A percentile compares a stretch with the other conserved stretches of the same genome.
Evolutionary conservation across 92 coral and sea anemone species (phyloP).

Genomic region (Zoanthus gigantus): DNA sequence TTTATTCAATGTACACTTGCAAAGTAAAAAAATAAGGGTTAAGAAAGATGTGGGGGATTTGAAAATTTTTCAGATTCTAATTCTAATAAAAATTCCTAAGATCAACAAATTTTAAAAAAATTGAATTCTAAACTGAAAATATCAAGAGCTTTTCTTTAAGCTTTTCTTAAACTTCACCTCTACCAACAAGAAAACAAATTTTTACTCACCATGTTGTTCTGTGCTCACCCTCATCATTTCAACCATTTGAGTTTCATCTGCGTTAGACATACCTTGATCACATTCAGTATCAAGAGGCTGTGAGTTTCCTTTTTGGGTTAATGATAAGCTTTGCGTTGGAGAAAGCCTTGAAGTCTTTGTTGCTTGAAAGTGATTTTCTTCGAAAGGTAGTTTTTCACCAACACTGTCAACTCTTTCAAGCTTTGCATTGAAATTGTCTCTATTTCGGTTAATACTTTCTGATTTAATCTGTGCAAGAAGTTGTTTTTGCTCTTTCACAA

Average conservation of each 20-base stretch:
- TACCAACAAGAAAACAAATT: background rate
- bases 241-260: background rate
- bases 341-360: background rate
- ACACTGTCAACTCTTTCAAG: constrained; percentile 17
- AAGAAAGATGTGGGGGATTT: too few relatives aligned
- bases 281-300: background rate
- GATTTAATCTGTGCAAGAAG: constrained; percentile 28
- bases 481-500: constrained; percentile 14
- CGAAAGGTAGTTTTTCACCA: background rate
- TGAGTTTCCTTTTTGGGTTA: background rate
- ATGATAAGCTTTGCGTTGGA: background rate
- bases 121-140: too few relatives aligned
- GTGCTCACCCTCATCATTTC: background rate
- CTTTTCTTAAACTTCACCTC: too few relatives aligned
- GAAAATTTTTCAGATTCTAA: too few relatives aligned
- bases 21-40: too few relatives aligned
- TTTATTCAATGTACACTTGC: too few relatives aligned
- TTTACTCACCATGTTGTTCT: background rate
- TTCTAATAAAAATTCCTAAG: too few relatives aligned
- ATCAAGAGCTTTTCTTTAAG: too few relatives aligned
- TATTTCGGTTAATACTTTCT: background rate
- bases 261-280: background rate
- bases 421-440: background rate
- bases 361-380: constrained; percentile 8
- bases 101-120: too few relatives aligned